Evolutionary conservation across 2,113 vertebrate genomes (phyloP).

Genomic region (Chrysochloris asiatica): DNA sequence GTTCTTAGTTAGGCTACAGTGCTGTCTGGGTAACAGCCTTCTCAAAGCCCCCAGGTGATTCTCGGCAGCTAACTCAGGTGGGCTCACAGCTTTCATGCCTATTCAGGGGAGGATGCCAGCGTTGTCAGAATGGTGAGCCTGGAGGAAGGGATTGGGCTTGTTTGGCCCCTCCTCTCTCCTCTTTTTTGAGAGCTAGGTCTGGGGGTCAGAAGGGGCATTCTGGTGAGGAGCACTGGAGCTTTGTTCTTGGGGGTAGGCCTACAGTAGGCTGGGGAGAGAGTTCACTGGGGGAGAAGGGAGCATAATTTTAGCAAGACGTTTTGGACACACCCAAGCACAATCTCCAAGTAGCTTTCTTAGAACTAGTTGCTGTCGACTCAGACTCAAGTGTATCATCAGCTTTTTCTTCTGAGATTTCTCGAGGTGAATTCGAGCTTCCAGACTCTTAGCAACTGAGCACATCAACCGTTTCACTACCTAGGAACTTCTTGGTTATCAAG

Average conservation of each 20-base stretch:
- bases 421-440: not conserved
- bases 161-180: not conserved
- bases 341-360: not conserved
- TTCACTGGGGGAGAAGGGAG: no score
- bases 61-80: no score
- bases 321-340: no score
- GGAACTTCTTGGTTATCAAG: not conserved
- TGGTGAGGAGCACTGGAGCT: no score
- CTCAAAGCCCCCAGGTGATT: no score
- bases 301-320: not conserved
- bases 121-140: not conserved
- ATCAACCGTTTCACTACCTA: not conserved
- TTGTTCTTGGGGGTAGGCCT: not conserved
- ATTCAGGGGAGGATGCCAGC: no score
- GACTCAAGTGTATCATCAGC: not conserved
- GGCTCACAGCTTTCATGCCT: rapidly evolving
- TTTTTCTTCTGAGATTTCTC: not conserved
- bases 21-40: no score
- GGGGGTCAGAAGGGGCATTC: not conserved
- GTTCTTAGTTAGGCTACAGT: not conserved
- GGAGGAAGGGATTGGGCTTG: no score
- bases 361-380: no score
- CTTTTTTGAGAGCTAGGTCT: not conserved
- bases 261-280: not conserved
- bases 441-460: not conserved